Evolutionary conservation across 2,113 vertebrate species (phyloP).

Genomic region (Corythornis cristatus): DNA sequence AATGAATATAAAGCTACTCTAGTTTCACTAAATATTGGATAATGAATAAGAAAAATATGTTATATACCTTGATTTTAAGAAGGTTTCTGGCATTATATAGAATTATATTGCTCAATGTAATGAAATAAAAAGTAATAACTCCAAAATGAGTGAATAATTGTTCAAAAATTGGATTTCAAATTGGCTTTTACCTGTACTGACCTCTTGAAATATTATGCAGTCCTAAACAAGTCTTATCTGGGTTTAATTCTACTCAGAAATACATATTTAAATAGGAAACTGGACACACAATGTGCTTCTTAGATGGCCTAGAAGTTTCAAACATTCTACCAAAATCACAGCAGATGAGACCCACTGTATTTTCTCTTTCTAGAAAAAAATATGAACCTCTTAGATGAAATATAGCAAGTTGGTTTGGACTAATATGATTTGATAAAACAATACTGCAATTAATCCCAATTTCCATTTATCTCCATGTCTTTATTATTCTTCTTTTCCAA

Average conservation of each 20-base stretch:
- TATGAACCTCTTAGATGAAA: not conserved
- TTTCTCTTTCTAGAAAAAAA: conserved; percentile 38
- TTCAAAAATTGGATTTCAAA: not conserved
- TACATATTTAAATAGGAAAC: not conserved
- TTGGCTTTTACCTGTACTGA: not conserved
- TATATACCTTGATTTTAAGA: not conserved
- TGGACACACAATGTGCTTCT: not conserved
- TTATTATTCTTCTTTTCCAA: conserved; percentile 20
- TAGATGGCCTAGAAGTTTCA: not conserved
- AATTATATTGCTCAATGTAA: not conserved
- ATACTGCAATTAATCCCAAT: not conserved
- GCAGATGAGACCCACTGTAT: not conserved
- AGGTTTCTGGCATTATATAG: not conserved
- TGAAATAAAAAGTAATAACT: not conserved
- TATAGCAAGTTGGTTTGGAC: not conserved
- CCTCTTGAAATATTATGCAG: not conserved
- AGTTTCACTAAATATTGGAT: not conserved
- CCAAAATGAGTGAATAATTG: not conserved
- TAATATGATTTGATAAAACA: not conserved
- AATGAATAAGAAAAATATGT: not conserved
- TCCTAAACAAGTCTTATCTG: not conserved
- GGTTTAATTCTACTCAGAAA: not conserved
- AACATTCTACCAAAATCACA: not conserved
- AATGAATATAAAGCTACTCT: not conserved
- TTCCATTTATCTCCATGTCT: not conserved